Evolutionary conservation across 2,888 invertebrate genomes (phyloP).

Genomic region (Folsomia manolachei): DNA sequence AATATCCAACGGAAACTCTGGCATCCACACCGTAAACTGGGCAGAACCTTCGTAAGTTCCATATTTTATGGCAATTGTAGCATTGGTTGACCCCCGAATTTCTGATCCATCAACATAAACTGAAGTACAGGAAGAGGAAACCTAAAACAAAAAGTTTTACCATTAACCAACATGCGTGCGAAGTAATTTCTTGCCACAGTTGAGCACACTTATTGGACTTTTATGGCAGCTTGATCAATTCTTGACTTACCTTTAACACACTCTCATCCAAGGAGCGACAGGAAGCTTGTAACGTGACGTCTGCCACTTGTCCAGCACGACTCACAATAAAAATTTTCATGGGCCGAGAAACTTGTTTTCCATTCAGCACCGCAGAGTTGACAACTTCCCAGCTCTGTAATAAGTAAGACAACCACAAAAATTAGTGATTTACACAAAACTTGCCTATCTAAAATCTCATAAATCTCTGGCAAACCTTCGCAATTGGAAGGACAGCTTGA

Average conservation of each 20-base stretch:
- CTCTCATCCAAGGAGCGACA: conserved; percentile 94
- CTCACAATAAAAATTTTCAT: conserved; percentile 95
- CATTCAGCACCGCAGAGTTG: conserved; percentile 92
- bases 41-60: conserved; percentile 86
- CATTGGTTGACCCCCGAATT: conserved; percentile 89
- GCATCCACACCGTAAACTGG: conserved; percentile 93
- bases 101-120: conserved; percentile 96
- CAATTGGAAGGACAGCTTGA: conserved; percentile 87
- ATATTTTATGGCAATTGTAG: conserved; percentile 87
- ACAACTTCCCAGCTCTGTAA: conserved; percentile 89
- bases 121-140: conserved; percentile 91
- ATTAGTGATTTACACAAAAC: not conserved
- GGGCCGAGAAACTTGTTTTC: conserved; percentile 87
- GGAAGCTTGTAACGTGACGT: conserved; percentile 90
- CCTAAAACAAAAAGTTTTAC: conserved; percentile 64
- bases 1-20: conserved; percentile 87
- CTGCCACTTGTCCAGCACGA: conserved; percentile 88
- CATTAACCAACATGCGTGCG: conserved; percentile 4
- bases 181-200: not conserved
- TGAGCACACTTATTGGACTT: not conserved
- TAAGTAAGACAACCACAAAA: conserved; percentile 42
- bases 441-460: too few relatives aligned
- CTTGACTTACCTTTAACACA: conserved; percentile 80
- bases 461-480: conserved; percentile 66
- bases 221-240: not conserved